Evolutionary conservation across 2,888 invertebrate genomes (phyloP).

Genomic region (Pegoplata infirma): DNA sequence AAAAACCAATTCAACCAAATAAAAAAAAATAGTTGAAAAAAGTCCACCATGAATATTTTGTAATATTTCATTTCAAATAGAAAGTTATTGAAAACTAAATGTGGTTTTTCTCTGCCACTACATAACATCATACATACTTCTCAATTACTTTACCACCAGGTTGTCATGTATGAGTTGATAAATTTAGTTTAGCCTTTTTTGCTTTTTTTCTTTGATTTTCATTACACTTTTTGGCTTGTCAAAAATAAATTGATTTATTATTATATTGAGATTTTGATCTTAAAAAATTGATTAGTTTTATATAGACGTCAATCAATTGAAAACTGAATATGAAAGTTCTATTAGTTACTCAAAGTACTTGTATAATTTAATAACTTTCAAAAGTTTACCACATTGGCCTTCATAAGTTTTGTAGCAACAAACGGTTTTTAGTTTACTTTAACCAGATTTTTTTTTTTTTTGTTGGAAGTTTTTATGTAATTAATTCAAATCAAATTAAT

Average conservation of each 20-base stretch:
- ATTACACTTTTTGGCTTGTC: constrained; percentile 30
- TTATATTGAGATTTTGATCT: constrained; percentile 50
- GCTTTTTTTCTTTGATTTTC: constrained; percentile 14
- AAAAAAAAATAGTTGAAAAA: no score
- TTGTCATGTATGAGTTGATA: constrained; percentile 12
- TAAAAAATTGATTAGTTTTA: constrained; percentile 43
- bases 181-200: constrained; percentile 10
- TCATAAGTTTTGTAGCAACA: constrained; percentile 36
- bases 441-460: not conserved
- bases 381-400: constrained; percentile 37
- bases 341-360: constrained; percentile 11
- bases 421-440: no score
- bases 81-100: not conserved
- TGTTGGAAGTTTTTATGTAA: constrained; percentile 20
- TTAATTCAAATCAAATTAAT: constrained; percentile 50
- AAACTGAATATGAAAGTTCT: constrained; percentile 11
- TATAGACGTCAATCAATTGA: constrained; percentile 44
- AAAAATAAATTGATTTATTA: constrained; percentile 58
- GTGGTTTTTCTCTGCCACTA: not conserved
- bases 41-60: not conserved
- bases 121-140: not conserved
- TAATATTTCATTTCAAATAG: not conserved
- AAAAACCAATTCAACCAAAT: constrained; percentile 7
- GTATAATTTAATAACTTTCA: constrained; percentile 36
- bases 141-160: constrained; percentile 40